Evolutionary conservation across 2,888 invertebrate genomes (phyloP).

Genomic region (Drosophila putrida): DNA sequence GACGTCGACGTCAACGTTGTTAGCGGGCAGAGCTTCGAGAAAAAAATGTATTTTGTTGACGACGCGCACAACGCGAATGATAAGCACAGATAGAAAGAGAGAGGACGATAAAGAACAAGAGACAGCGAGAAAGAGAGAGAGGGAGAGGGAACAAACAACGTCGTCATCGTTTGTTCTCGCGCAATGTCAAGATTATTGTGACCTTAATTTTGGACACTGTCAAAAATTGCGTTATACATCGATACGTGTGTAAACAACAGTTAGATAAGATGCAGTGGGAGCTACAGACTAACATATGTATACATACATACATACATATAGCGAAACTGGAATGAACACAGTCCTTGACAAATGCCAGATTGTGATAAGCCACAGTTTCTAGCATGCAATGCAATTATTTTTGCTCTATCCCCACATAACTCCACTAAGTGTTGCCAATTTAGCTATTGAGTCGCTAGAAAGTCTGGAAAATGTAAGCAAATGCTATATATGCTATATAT

Average conservation of each 20-base stretch:
- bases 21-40: conserved; percentile 23
- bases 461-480: too few species aligned
- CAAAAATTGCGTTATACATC: conserved; percentile 47
- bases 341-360: conserved; percentile 66
- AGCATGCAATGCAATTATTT: conserved; percentile 26
- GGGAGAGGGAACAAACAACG: conserved; percentile 12
- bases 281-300: neutral
- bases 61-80: conserved; percentile 43
- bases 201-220: conserved; percentile 71
- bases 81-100: conserved; percentile 25
- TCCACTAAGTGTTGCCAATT: too few species aligned
- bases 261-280: conserved; percentile 41
- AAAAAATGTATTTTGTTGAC: conserved; percentile 44
- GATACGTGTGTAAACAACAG: conserved; percentile 44
- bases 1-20: conserved; percentile 30
- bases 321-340: neutral
- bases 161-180: conserved; percentile 51
- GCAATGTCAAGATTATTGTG: conserved; percentile 75
- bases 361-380: neutral
- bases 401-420: neutral
- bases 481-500: too few species aligned
- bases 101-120: neutral
- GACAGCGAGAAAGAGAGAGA: neutral
- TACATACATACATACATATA: neutral
- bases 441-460: too few species aligned